phyloP scores from a whole-genome alignment of 2,113 vertebrate species.

The Rana temporaria region DNA sequence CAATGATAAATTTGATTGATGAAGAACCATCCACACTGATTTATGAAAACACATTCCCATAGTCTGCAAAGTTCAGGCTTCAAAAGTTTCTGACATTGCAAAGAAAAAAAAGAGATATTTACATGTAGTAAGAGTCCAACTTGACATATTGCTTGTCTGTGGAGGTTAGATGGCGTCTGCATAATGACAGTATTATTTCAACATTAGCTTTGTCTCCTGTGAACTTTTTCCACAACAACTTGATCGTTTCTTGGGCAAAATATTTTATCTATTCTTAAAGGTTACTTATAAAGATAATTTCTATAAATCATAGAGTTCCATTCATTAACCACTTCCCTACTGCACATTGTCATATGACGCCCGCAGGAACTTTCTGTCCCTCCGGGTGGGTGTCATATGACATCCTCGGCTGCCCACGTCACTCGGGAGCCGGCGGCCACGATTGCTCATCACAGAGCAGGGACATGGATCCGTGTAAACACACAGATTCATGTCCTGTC shows the following conservation, averaged over 20 bases:
- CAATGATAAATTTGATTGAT: constrained; percentile 75
- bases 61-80: constrained; percentile 70
- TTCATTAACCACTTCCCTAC: too few species aligned
- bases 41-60: constrained; percentile 74
- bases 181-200: constrained; percentile 29
- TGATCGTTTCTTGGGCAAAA: constrained; percentile 14
- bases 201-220: constrained; percentile 1
- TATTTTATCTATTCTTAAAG: not conserved
- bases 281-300: not conserved
- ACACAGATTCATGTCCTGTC: too few species aligned
- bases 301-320: not conserved
- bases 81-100: constrained; percentile 66
- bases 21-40: constrained; percentile 76
- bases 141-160: constrained; percentile 16
- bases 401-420: too few species aligned
- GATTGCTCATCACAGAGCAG: too few species aligned
- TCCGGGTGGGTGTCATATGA: too few species aligned
- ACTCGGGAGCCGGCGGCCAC: too few species aligned
- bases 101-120: constrained; percentile 11
- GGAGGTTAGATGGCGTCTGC: not conserved
- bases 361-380: too few species aligned
- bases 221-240: not conserved
- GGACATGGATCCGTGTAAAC: too few species aligned
- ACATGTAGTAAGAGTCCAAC: not conserved
- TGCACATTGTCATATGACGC: too few species aligned